Evolutionary conservation across 2,113 vertebrate species (phyloP).

Genomic region (Heloderma charlesbogerti): DNA sequence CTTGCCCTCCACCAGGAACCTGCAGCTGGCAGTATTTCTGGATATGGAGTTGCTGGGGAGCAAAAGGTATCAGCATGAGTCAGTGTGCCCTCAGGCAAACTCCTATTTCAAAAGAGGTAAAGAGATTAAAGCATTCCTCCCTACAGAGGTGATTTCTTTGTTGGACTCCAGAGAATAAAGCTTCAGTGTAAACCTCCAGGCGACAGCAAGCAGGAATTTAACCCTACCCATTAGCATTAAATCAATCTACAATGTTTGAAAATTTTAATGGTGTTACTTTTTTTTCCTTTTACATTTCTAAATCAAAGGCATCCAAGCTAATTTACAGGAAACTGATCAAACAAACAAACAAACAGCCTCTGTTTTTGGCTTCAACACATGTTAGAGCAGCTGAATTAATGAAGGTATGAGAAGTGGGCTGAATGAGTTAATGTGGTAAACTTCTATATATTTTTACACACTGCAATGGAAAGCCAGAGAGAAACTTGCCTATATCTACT

Average conservation of each 20-base stretch:
- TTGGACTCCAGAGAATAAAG: slow-evolving; percentile 24
- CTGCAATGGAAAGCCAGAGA: slow-evolving; percentile 19
- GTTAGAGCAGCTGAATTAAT: slow-evolving; percentile 56
- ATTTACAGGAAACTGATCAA: slow-evolving; percentile 63
- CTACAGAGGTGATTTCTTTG: slow-evolving; percentile 25
- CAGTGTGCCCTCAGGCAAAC: slow-evolving; percentile 55
- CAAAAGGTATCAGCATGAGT: slow-evolving; percentile 13
- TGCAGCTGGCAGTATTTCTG: slow-evolving; percentile 11
- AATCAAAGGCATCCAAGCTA: slow-evolving; percentile 66
- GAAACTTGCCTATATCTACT: slow-evolving; percentile 2
- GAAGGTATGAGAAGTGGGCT: slow-evolving; percentile 52
- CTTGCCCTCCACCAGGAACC: slow-evolving; percentile 7
- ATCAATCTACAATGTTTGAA: slow-evolving; percentile 18
- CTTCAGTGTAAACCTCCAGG: not conserved
- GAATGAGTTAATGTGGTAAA: slow-evolving; percentile 36
- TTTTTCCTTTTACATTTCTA: slow-evolving; percentile 35
- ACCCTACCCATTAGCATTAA: slow-evolving; percentile 1
- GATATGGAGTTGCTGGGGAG: slow-evolving; percentile 20
- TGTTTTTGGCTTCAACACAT: slow-evolving; percentile 42
- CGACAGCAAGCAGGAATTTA: not conserved
- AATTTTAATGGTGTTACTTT: slow-evolving; percentile 40
- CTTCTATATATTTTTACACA: slow-evolving; percentile 45
- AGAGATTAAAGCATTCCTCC: slow-evolving; percentile 55
- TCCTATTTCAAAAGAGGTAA: slow-evolving; percentile 28
- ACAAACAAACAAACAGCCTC: slow-evolving; percentile 50